Conservation (phyloP, 2,113 vertebrate species). For the Daboia siamensis region DNA sequence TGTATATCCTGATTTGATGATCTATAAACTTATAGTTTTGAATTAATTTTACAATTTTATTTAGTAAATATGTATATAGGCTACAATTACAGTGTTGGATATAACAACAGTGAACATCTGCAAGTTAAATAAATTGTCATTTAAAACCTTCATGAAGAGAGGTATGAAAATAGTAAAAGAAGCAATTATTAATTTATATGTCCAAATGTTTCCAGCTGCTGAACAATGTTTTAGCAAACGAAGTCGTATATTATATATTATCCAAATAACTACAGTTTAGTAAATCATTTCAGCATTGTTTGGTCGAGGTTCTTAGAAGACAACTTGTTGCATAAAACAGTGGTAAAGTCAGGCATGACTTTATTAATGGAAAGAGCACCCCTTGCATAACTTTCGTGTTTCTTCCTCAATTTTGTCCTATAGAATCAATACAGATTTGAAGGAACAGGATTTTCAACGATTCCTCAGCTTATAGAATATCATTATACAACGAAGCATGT, state of each 20-base stretch:
- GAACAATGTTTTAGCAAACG: neutral
- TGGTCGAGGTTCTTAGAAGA: neutral
- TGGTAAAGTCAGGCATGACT: neutral
- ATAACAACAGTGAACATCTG: neutral
- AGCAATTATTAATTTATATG: neutral
- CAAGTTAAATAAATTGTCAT: neutral
- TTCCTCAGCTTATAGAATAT: slow-evolving; percentile 95
- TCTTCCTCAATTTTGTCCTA: slow-evolving; percentile 29
- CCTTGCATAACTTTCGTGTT: neutral
- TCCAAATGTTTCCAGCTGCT: neutral
- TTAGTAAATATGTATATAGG: neutral
- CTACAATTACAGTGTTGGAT: neutral
- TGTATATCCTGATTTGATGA: neutral
- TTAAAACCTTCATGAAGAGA: neutral
- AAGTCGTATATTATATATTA: neutral
- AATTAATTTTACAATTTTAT: neutral
- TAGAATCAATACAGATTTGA: slow-evolving; percentile 95
- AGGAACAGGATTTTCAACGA: slow-evolving; percentile 91
- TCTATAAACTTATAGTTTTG: neutral
- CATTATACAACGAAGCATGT: slow-evolving; percentile 93
- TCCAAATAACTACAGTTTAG: neutral
- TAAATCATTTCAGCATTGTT: neutral
- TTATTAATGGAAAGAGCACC: neutral
- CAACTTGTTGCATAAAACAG: neutral
- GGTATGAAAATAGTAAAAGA: no score